These are phyloP conservation scores for Aplocera efformata DNA, from an alignment of 2,888 invertebrate genomes.

Conservation along the genomic window DNA sequence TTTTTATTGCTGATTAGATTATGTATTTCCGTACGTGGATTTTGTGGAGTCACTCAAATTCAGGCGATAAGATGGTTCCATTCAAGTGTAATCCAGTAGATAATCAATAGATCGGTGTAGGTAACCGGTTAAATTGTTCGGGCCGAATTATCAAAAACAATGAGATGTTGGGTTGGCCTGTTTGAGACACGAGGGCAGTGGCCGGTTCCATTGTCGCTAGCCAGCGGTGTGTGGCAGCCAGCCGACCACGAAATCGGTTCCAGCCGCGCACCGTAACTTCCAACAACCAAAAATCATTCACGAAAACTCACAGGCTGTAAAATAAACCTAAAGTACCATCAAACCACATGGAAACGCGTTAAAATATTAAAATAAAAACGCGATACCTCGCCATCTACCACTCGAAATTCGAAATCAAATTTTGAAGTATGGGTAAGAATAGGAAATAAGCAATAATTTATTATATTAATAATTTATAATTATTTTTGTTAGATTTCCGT, in stretches of 20 bases:
- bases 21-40: too few relatives aligned
- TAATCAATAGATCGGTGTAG: slow-evolving; percentile 16
- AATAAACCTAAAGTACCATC: slow-evolving; percentile 20
- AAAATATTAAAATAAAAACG: slow-evolving; percentile 6
- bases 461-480: too few relatives aligned
- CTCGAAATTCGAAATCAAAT: too few relatives aligned
- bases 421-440: too few relatives aligned
- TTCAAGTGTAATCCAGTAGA: slow-evolving; percentile 3
- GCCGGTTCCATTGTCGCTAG: slow-evolving; percentile 64
- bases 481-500: too few relatives aligned
- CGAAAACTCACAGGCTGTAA: slow-evolving; percentile 28
- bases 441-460: slow-evolving; percentile 10
- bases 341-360: slow-evolving; percentile 3
- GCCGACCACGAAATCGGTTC: slow-evolving; percentile 74
- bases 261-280: slow-evolving; percentile 41
- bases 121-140: slow-evolving; percentile 37
- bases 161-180: slow-evolving; percentile 45
- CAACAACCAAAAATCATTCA: slow-evolving; percentile 31
- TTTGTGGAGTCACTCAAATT: too few relatives aligned
- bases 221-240: slow-evolving; percentile 70
- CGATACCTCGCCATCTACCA: too few relatives aligned
- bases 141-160: slow-evolving; percentile 66
- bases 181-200: slow-evolving; percentile 57
- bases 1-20: too few relatives aligned
- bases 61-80: too few relatives aligned